phyloP scores from a whole-genome alignment of 2,113 vertebrate species.

The Planiliza haematocheilus region DNA sequence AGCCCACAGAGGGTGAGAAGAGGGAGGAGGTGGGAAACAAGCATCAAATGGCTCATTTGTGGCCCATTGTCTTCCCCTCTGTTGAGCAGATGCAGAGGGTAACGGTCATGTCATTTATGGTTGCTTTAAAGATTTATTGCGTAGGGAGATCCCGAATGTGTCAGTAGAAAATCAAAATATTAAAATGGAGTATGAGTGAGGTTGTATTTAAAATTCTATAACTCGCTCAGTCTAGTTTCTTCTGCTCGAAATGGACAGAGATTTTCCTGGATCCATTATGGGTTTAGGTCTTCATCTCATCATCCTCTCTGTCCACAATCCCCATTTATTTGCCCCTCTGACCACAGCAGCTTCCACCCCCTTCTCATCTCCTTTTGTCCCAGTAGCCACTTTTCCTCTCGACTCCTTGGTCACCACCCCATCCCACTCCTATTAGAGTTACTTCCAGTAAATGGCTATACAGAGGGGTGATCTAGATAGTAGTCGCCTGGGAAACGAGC shows the following conservation, averaged over 20 bases:
- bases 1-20: slow-evolving; percentile 15
- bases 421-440: slow-evolving; percentile 41
- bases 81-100: slow-evolving; percentile 21
- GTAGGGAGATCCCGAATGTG: background rate
- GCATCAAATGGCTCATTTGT: slow-evolving; percentile 23
- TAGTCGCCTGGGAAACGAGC: slow-evolving; percentile 37
- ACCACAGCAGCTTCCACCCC: slow-evolving; percentile 24
- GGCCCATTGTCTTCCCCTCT: slow-evolving; percentile 2
- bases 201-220: background rate
- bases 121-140: background rate
- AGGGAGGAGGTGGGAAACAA: background rate
- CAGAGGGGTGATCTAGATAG: slow-evolving; percentile 60
- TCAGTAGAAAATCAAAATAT: background rate
- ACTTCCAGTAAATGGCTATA: slow-evolving; percentile 48
- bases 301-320: slow-evolving; percentile 12
- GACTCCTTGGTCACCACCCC: slow-evolving; percentile 36
- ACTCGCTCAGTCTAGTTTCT: background rate
- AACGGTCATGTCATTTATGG: background rate
- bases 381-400: slow-evolving; percentile 32
- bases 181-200: background rate
- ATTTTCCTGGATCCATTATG: background rate
- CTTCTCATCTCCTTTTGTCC: slow-evolving; percentile 11
- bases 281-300: background rate
- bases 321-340: slow-evolving; percentile 20
- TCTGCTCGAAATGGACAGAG: background rate